Evolutionary conservation across 1,140 invertebrate genomes (phyloP), one percentile per base, ranked within the genome.

Genomic region (Zophobas morio): DNA sequence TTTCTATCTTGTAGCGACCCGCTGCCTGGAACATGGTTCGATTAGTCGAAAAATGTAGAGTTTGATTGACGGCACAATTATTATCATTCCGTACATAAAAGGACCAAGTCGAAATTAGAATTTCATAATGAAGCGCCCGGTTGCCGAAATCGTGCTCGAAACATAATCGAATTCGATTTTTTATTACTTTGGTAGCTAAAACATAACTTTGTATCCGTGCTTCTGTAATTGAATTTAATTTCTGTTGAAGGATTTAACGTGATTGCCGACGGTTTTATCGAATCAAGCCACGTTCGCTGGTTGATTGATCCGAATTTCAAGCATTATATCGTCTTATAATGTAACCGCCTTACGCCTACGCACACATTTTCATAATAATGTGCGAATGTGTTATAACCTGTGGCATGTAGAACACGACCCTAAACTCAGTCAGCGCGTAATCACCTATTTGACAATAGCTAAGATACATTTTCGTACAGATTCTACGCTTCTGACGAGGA

Each of bases 221-320:
- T 72, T 51, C 70, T 35, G 70, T 72, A 72, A 72, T 72, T 72
- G 70, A 72, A 72, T 72, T 72, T 72, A 72, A 72, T 72, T 72
- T 72, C 70, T 72, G 70, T 47, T 72, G 70, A 72, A 72, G 47
- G 70, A 72, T 51, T 72, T 72, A 72, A 72, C 70, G 46, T 72
- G 8, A 53, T 72, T 72, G 70, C 70, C 36, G n/a, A 2, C 34
- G 6, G 42, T 72, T 72, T 72, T 72, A 51, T 51, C 70, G 46
- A 72, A 72, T 72, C 70, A 72, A 72, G 70, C 42, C 70, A 72
- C 70, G 70, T 72, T 72, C 70, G 46, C 70, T 72, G 32, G 51
- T 72, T 72, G 70, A 72, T 72, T 72, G 70, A 72, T 72, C 51
- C 46, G 70, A 72, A 72, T 72, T 72, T 72, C 5, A 6, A 53